A percentile compares a stretch with the other conserved stretches of the same genome.
Conservation (phyloP, 1,140 invertebrate genomes). For the Drosophila grimshawi region DNA sequence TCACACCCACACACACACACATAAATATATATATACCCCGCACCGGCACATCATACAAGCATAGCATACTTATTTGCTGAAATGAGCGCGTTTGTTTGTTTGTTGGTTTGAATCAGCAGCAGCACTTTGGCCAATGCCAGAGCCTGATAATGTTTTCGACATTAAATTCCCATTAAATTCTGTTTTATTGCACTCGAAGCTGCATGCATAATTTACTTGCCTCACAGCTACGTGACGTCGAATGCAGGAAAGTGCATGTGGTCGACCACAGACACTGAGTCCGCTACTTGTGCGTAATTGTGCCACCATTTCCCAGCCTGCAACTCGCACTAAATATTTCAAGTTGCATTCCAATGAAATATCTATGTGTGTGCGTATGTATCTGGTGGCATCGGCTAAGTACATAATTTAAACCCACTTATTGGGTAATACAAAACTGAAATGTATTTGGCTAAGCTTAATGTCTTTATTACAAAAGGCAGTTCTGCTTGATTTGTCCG, state of each 20-base stretch:
- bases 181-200: constrained; percentile 65
- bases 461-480: too few relatives aligned
- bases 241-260: constrained; percentile 38
- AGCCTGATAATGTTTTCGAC: constrained; percentile 64
- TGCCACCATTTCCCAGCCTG: constrained; percentile 12
- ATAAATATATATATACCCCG: constrained; percentile 6
- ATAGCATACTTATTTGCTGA: constrained; percentile 14
- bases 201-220: constrained; percentile 66
- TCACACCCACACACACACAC: constrained; percentile 16
- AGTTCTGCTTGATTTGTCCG: neutral
- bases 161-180: constrained; percentile 69
- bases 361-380: neutral
- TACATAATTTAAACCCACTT: neutral
- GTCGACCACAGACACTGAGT: constrained; percentile 24
- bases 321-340: constrained; percentile 10
- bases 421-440: too few relatives aligned
- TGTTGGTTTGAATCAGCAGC: neutral
- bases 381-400: neutral
- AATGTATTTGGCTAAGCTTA: too few relatives aligned
- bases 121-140: constrained; percentile 42
- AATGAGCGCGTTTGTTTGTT: constrained; percentile 38
- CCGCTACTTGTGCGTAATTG: constrained; percentile 18
- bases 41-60: neutral
- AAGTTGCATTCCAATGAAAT: constrained; percentile 12
- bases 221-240: constrained; percentile 42